Evolutionary conservation across 2,113 vertebrate genomes (phyloP).

Genomic region (Sigmodon hispidus): DNA sequence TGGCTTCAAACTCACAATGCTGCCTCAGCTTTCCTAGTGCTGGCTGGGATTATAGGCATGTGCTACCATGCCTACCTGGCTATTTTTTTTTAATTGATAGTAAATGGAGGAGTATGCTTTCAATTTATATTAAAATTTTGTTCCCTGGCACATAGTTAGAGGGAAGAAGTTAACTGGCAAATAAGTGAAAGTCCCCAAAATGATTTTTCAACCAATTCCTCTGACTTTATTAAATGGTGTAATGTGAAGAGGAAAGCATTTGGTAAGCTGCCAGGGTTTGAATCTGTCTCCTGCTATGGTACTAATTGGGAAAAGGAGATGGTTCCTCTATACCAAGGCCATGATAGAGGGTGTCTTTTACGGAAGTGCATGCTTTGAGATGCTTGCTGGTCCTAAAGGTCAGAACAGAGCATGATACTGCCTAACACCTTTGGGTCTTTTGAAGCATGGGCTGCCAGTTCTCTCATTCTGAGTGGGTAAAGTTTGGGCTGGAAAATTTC

Average conservation of each 20-base stretch:
- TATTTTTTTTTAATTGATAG: constrained; percentile 43
- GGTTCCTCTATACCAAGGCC: background rate
- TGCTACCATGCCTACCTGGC: background rate
- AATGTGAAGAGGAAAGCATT: constrained; percentile 18
- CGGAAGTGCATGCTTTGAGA: background rate
- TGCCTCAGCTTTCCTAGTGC: background rate
- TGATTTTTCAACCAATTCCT: constrained; percentile 39
- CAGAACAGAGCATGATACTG: background rate
- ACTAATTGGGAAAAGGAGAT: background rate
- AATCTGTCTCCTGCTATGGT: background rate
- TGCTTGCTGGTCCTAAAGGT: background rate
- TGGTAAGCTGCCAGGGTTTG: constrained; percentile 11
- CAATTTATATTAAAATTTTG: constrained; percentile 48
- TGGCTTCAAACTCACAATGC: background rate
- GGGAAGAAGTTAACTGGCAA: constrained; percentile 53
- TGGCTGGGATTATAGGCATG: background rate
- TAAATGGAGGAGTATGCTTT: constrained; percentile 26
- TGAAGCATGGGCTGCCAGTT: constrained; percentile 39
- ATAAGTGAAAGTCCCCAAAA: background rate
- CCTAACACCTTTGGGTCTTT: constrained; percentile 18
- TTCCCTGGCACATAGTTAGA: constrained; percentile 35
- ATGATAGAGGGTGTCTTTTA: constrained; percentile 32
- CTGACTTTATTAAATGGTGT: constrained; percentile 49
- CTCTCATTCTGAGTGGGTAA: constrained; percentile 15
- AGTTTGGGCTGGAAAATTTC: constrained; percentile 40